Evolutionary conservation across 53 echinoderm and acorn worm species (phyloP).

Genomic region (Holothuria leucospilota): DNA sequence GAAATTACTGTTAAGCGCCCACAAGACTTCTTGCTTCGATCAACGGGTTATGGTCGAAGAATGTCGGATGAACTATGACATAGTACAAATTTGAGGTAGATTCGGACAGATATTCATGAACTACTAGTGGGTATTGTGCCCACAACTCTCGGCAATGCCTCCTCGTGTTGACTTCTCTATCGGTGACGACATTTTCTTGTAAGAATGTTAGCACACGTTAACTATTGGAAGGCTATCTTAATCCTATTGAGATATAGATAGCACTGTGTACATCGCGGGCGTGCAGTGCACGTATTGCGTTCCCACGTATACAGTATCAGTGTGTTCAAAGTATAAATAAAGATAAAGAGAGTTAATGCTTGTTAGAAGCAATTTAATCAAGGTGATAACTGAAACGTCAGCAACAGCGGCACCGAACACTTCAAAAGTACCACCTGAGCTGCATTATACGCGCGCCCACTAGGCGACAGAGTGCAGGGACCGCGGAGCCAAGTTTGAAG

Average conservation of each 20-base stretch:
- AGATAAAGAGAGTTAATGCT: conserved; percentile 31
- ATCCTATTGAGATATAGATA: background rate
- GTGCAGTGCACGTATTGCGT: conserved; percentile 10
- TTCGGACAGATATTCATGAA: no score
- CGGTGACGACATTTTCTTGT: conserved; percentile 20
- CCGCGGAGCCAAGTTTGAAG: no score
- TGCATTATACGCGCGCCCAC: no score
- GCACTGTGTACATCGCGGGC: background rate
- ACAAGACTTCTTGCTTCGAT: no score
- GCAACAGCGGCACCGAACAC: no score
- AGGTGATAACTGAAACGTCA: conserved; percentile 38
- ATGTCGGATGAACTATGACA: no score
- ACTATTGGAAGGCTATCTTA: conserved; percentile 20
- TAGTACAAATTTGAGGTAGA: no score
- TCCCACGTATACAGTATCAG: background rate
- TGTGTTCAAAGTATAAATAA: conserved; percentile 8
- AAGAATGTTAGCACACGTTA: conserved; percentile 10
- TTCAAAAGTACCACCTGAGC: no score
- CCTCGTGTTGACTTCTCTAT: conserved; percentile 19
- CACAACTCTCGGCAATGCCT: background rate
- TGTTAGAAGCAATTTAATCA: conserved; percentile 24
- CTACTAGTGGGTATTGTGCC: no score
- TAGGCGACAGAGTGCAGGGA: no score
- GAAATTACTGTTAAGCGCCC: no score
- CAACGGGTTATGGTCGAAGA: no score